Evolutionary conservation across 2,888 invertebrate genomes (phyloP).

Genomic region (Chrysolina americana): DNA sequence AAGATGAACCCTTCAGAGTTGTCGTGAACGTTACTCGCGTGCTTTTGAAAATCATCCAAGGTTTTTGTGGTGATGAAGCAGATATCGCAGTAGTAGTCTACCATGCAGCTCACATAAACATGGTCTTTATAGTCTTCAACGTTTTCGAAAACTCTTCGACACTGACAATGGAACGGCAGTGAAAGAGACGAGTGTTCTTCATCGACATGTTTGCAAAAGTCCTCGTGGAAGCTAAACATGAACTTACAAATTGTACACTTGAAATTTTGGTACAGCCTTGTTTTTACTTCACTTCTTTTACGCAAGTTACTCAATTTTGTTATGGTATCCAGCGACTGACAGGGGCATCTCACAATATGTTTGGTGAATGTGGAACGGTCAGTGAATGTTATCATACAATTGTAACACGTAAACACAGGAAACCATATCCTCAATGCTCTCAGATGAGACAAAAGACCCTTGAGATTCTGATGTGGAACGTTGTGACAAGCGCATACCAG

Average conservation of each 20-base stretch:
- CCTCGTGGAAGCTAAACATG: slow-evolving; percentile 65
- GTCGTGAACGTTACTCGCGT: slow-evolving; percentile 63
- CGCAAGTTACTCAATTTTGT: slow-evolving; percentile 60
- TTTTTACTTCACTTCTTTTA: slow-evolving; percentile 63
- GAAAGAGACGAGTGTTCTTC: slow-evolving; percentile 60
- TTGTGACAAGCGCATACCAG: slow-evolving; percentile 65
- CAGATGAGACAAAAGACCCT: slow-evolving; percentile 64
- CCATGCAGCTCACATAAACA: slow-evolving; percentile 63
- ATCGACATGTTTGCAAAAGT: slow-evolving; percentile 65
- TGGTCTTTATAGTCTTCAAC: slow-evolving; percentile 65
- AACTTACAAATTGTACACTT: slow-evolving; percentile 65
- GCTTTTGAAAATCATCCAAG: slow-evolving; percentile 63
- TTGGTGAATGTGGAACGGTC: slow-evolving; percentile 64
- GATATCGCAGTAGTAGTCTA: slow-evolving; percentile 66
- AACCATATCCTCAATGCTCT: slow-evolving; percentile 68
- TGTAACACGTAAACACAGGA: slow-evolving; percentile 76
- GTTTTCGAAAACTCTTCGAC: slow-evolving; percentile 60
- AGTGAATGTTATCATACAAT: slow-evolving; percentile 74
- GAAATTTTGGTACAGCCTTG: slow-evolving; percentile 66
- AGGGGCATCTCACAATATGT: slow-evolving; percentile 61
- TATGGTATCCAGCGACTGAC: slow-evolving; percentile 60
- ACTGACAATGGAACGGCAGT: slow-evolving; percentile 60
- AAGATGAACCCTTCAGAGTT: slow-evolving; percentile 62
- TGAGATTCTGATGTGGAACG: slow-evolving; percentile 60
- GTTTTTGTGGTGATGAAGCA: slow-evolving; percentile 63